Evolutionary conservation across 2,113 vertebrate genomes (phyloP).

Genomic region (Axis porcinus): DNA sequence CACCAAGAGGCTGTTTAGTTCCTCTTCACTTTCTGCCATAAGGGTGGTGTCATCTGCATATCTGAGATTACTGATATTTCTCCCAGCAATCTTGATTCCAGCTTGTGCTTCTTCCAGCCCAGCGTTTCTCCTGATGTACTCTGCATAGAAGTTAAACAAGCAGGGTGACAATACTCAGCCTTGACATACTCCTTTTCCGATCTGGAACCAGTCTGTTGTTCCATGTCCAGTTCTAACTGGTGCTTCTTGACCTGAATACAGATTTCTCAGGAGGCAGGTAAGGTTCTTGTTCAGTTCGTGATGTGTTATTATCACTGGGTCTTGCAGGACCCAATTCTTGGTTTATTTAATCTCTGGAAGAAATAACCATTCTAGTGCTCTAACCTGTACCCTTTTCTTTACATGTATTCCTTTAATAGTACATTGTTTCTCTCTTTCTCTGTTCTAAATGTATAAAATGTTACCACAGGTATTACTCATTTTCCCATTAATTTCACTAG

Average conservation of each 20-base stretch:
- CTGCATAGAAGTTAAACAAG: not conserved
- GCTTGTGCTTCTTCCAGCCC: not conserved
- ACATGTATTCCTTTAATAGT: not conserved
- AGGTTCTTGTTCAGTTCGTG: not conserved
- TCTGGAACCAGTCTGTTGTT: not conserved
- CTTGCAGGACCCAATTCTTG: accelerated
- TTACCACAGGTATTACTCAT: not conserved
- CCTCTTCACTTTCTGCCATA: not conserved
- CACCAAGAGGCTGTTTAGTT: not conserved
- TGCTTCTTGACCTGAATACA: not conserved
- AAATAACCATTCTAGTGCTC: not conserved
- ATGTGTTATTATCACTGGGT: not conserved
- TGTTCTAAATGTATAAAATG: not conserved
- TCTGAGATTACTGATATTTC: not conserved
- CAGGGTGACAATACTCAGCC: not conserved
- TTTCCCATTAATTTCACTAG: not conserved
- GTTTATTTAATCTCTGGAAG: not conserved
- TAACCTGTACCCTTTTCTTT: no score
- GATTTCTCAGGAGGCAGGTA: not conserved
- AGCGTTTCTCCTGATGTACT: not conserved
- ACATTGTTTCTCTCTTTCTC: not conserved
- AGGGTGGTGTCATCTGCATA: not conserved
- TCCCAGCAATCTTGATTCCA: not conserved
- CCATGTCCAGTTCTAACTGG: not conserved
- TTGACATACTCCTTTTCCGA: not conserved